Evolutionary conservation across 37 sponge, comb jelly and placozoan species (phyloP).

Genomic region (Chondrosia reniformis): DNA sequence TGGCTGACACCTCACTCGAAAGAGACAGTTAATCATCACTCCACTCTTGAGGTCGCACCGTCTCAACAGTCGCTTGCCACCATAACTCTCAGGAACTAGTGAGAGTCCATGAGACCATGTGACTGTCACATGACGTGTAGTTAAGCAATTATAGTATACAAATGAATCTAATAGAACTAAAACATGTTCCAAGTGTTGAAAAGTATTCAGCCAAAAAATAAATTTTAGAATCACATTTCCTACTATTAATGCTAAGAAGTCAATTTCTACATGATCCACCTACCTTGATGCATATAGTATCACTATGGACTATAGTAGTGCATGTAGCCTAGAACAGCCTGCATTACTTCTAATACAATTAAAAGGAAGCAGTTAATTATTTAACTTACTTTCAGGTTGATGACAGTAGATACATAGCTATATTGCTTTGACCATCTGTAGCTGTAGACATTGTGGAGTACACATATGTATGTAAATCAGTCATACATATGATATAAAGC

Average conservation of each 20-base stretch:
- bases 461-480: too few species aligned
- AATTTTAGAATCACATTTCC: too few species aligned
- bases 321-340: too few species aligned
- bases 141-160: not conserved
- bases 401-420: slow-evolving; percentile 81
- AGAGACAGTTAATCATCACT: slow-evolving; percentile 69
- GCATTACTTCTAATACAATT: too few species aligned
- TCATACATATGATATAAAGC: not conserved
- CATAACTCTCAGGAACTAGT: slow-evolving; percentile 84
- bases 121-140: not conserved
- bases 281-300: too few species aligned
- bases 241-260: too few species aligned
- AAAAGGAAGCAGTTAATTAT: not conserved
- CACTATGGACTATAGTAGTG: too few species aligned
- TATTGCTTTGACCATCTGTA: slow-evolving; percentile 85
- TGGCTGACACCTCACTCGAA: slow-evolving; percentile 65
- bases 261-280: too few species aligned
- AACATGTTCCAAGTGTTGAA: too few species aligned
- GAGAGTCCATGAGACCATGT: slow-evolving; percentile 4
- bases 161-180: not conserved
- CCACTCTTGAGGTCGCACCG: slow-evolving; percentile 81
- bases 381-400: slow-evolving; percentile 76
- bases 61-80: slow-evolving; percentile 73
- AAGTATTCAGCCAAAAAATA: too few species aligned
- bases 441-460: slow-evolving; percentile 29